Conservation (phyloP, 2,888 invertebrate species). For the Panorpa germanica region DNA sequence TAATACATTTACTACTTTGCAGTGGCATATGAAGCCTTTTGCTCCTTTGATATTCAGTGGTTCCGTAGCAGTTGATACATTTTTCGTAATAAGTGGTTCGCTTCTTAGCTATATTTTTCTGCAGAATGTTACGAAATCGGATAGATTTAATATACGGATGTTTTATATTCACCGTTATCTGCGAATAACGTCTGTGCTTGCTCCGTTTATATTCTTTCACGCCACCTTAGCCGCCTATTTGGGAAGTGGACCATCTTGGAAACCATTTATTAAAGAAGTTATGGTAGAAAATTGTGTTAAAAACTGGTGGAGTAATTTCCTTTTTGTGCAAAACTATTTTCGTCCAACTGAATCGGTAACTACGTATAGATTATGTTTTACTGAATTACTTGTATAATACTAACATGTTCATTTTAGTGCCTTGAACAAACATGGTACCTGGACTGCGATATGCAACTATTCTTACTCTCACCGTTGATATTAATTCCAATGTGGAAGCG, state of each 20-base stretch:
- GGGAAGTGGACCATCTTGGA: slow-evolving; percentile 32
- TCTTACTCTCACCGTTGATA: slow-evolving; percentile 32
- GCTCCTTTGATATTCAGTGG: slow-evolving; percentile 24
- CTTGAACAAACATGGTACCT: slow-evolving; percentile 36
- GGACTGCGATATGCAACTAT: slow-evolving; percentile 36
- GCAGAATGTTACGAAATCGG: no score
- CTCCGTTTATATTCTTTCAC: slow-evolving; percentile 27
- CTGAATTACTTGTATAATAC: no score
- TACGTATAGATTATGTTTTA: no score
- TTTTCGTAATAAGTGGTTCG: slow-evolving; percentile 40
- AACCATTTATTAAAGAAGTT: slow-evolving; percentile 5
- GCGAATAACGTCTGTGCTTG: slow-evolving; percentile 33
- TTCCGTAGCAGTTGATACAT: slow-evolving; percentile 38
- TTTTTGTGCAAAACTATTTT: slow-evolving; percentile 28
- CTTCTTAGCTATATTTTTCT: no score
- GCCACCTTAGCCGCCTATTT: slow-evolving; percentile 28
- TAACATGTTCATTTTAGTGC: no score
- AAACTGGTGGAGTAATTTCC: slow-evolving; percentile 28
- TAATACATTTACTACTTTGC: slow-evolving; percentile 5
- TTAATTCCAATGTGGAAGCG: slow-evolving; percentile 30
- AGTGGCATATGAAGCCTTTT: slow-evolving; percentile 21
- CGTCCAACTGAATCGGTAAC: slow-evolving; percentile 20
- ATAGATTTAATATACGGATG: slow-evolving; percentile 20
- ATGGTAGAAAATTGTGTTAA: slow-evolving; percentile 17
- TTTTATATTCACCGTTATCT: slow-evolving; percentile 25